Base-by-base conservation (phyloP, 2,888 invertebrate genomes). In the Tanytarsus gracilentus region DNA sequence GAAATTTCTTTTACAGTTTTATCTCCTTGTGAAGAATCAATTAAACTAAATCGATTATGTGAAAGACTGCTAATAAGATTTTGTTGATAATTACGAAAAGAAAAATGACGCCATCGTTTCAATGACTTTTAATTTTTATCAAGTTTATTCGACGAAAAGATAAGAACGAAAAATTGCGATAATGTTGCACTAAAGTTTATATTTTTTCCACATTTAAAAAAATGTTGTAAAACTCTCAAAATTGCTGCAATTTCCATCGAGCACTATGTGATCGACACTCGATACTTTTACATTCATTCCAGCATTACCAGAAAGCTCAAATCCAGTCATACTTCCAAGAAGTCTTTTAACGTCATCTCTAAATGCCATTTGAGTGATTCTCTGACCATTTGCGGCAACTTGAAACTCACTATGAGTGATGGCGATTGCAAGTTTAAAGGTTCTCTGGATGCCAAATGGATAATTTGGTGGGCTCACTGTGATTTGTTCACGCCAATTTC, bases 21-120 rank as follows among this genome's bases (percentile, higher is more conserved):
- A 33, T 27, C 50, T 25, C 50, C 27, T 50, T 50, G 50, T 50
- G 50, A 50, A 50, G 26, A 50, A 50, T 50, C 50, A 50, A 50
- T 50, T 50, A 50, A 14, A 18, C n/a, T n/a, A n/a, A n/a, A n/a
- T n/a, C n/a, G n/a, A n/a, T n/a, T n/a, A n/a, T n/a, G n/a, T n/a
- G n/a, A n/a, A n/a, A n/a, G n/a, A n/a, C n/a, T n/a, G n/a, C n/a
- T n/a, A n/a, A n/a, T n/a, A n/a, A n/a, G n/a, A n/a, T n/a, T n/a
- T n/a, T n/a, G n/a, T n/a, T n/a, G n/a, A n/a, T n/a, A n/a, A n/a
- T n/a, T n/a, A n/a, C n/a, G n/a, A n/a, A n/a, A n/a, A n/a, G n/a
- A n/a, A n/a, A n/a, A n/a, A n/a, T n/a, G n/a, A n/a, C n/a, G n/a
- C n/a, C n/a, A n/a, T n/a, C n/a, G n/a, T n/a, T n/a, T n/a, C n/a